Evolutionary conservation across 2,888 invertebrate species (phyloP).

Genomic region (Agrotis clavis): DNA sequence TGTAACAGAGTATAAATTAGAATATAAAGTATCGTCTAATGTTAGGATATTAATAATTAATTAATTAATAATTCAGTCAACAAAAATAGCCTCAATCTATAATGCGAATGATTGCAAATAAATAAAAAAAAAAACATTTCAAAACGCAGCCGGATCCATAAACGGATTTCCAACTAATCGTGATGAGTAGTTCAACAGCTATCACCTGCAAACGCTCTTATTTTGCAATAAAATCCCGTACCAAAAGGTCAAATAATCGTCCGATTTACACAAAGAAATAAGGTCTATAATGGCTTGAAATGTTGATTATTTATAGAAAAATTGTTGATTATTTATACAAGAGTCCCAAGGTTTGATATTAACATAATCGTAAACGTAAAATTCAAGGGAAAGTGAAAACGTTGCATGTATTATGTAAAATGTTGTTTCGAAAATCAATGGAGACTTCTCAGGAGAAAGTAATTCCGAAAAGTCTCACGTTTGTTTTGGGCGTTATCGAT

Average conservation of each 20-base stretch:
- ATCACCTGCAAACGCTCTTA: conserved; percentile 35
- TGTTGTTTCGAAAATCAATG: conserved; percentile 56
- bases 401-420: conserved; percentile 56
- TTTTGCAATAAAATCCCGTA: conserved; percentile 44
- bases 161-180: conserved; percentile 45
- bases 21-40: too few relatives aligned
- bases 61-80: neutral
- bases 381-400: conserved; percentile 61
- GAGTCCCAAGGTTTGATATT: conserved; percentile 42
- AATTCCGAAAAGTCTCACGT: conserved; percentile 26
- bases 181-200: conserved; percentile 53
- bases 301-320: neutral
- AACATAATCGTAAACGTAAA: conserved; percentile 40
- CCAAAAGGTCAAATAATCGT: conserved; percentile 33
- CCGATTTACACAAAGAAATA: neutral
- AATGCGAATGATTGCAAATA: conserved; percentile 23
- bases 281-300: conserved; percentile 15
- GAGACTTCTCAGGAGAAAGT: conserved; percentile 55
- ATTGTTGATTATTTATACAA: conserved; percentile 4
- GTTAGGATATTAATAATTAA: neutral
- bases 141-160: conserved; percentile 53
- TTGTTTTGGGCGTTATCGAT: conserved; percentile 22
- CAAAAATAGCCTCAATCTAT: conserved; percentile 6
- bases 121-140: conserved; percentile 28
- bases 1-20: too few relatives aligned